Evolutionary conservation across 1,140 invertebrate species (phyloP), one percentile per base, ranked within the genome.

Genomic region (Hyles euphorbiae): DNA sequence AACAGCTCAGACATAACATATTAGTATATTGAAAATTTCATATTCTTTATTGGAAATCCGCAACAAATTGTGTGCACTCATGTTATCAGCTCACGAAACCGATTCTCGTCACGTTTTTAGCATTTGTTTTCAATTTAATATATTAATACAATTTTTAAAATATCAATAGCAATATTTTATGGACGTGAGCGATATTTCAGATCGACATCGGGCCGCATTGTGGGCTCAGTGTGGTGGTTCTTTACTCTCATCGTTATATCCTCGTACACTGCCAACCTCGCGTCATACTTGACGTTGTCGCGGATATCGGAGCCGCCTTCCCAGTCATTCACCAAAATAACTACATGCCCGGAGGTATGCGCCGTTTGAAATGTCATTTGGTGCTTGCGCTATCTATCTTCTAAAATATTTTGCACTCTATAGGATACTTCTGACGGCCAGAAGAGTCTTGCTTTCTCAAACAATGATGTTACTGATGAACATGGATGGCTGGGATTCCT

Each of bases 151-250:
- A 40, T 40, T 40, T 40, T 40, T 40, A 40, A 40, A 40, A 40
- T n/a, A 3, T 56, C 11, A 32, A 53, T 7, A 10, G 52, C 11
- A 43, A 48, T 51, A 44, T 58, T 47, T 5, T 3, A 11, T 36
- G 10, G 5, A 49, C 44, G 36, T 61, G 22, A 44, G 40, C 36
- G 36, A 8, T 54, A 47, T 74, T 82, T 51, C 81, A 97, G 96
- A 78, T 97, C 97, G 1, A 91, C 97, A 48, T 96, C 96, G 5
- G 98, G 98, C 2, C 91, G 98, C 22, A 97, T 99, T 69, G 96
- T 99, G 0, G 96, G 97, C 3, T 94, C 95, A 53, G 96, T 98
- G 5, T 99, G 98, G 98, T 99, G 98, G 98, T 99, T 99, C 87
- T 99, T 99, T 83, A 98, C 98, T 0, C 91, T 99, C 36, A 98